Evolutionary conservation across 2,797 vertebrate species (phyloP).

Genomic region (Linurgus olivaceus): DNA sequence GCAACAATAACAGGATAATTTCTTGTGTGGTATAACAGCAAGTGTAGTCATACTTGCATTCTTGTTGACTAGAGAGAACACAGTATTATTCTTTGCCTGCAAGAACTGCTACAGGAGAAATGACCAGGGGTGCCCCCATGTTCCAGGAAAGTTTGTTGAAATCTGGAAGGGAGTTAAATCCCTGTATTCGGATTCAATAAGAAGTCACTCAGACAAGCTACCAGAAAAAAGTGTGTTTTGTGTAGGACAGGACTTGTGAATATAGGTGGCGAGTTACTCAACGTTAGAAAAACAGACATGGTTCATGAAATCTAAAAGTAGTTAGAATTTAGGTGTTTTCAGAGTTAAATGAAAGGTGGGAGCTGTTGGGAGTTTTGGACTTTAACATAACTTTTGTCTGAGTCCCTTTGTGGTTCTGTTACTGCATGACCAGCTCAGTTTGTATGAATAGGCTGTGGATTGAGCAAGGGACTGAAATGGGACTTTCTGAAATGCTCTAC

Average conservation of each 20-base stretch:
- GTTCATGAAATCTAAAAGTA: neutral
- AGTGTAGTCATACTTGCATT: neutral
- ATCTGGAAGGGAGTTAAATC: neutral
- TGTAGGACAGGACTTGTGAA: neutral
- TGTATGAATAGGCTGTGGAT: neutral
- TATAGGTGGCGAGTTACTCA: neutral
- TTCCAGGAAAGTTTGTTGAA: neutral
- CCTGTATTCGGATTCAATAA: neutral
- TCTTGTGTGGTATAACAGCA: neutral
- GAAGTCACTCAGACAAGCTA: neutral
- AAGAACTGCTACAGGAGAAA: neutral
- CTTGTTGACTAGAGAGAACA: neutral
- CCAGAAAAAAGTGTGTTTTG: neutral
- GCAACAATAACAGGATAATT: neutral
- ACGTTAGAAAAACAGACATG: neutral
- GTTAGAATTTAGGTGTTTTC: neutral
- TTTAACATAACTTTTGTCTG: neutral
- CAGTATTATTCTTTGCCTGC: neutral
- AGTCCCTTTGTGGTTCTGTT: neutral
- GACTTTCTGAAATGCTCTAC: neutral
- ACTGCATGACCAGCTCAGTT: neutral
- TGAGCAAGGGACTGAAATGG: neutral
- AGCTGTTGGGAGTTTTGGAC: neutral
- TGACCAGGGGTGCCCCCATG: fast-evolving
- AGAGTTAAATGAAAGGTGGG: neutral